Evolutionary conservation across 2,797 vertebrate species (phyloP).

Genomic region (Heterohyrax brucei): DNA sequence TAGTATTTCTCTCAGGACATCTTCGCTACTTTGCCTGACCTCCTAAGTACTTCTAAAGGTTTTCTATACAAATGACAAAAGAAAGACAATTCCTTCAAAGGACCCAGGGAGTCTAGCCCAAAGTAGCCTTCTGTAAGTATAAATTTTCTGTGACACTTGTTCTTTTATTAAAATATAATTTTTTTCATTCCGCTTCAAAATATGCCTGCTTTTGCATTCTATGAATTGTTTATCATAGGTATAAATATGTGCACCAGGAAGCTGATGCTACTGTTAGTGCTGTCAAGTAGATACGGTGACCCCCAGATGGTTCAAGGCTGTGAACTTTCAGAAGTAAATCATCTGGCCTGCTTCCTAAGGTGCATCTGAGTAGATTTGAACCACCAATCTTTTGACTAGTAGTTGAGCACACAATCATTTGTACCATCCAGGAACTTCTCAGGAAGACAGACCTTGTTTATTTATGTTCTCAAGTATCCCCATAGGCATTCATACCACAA

Average conservation of each 20-base stretch:
- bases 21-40: not conserved
- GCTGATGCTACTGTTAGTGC: not conserved
- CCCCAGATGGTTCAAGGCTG: too few species aligned
- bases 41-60: not conserved
- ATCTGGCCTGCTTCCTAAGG: too few species aligned
- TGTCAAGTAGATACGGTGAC: too few species aligned
- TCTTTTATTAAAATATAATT: not conserved
- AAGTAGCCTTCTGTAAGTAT: not conserved
- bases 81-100: not conserved
- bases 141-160: not conserved
- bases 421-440: too few species aligned
- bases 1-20: not conserved
- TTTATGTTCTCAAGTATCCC: not conserved
- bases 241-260: not conserved
- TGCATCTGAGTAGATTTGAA: too few species aligned
- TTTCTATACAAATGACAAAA: not conserved
- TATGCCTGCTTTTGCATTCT: not conserved
- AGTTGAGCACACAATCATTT: too few species aligned
- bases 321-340: too few species aligned
- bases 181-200: not conserved
- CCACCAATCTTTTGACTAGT: too few species aligned
- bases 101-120: not conserved
- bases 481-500: not conserved
- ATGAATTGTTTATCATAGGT: not conserved
- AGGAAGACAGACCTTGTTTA: not conserved